Conservation (phyloP, 2,888 invertebrate genomes). For the Antheraea yamamai region DNA sequence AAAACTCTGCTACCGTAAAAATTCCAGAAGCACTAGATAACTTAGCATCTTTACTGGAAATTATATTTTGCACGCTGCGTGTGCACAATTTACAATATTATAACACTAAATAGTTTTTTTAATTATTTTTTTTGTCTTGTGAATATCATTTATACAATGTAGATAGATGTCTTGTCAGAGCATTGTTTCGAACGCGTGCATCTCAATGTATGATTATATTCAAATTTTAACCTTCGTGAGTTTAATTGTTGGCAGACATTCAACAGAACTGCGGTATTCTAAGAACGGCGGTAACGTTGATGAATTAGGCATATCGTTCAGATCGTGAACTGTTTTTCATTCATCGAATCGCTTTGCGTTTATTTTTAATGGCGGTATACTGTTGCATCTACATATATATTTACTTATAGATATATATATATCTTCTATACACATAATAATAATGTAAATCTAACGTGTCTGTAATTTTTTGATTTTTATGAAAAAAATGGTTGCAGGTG, state of each 20-base stretch:
- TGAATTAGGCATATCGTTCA: slow-evolving; percentile 7
- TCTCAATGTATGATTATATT: background rate
- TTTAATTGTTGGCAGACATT: slow-evolving; percentile 8
- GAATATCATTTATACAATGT: background rate
- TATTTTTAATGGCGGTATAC: background rate
- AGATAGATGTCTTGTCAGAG: background rate
- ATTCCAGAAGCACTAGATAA: too few species aligned
- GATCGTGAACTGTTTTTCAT: slow-evolving; percentile 3
- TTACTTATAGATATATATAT: background rate
- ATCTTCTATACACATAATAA: too few species aligned
- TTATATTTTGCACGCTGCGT: too few species aligned
- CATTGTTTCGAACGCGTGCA: background rate
- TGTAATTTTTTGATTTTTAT: too few species aligned
- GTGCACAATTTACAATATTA: too few species aligned
- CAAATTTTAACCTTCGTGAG: slow-evolving; percentile 2
- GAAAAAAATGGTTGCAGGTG: too few species aligned
- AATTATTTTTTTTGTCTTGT: background rate
- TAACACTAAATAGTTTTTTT: too few species aligned
- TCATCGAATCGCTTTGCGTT: background rate
- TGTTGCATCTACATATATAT: background rate
- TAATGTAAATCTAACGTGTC: too few species aligned
- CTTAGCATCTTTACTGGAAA: too few species aligned
- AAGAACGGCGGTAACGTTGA: background rate
- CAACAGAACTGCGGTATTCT: slow-evolving; percentile 2
- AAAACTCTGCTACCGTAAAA: too few species aligned